Evolutionary conservation across 2,113 vertebrate species (phyloP).

Genomic region (Emberiza fucata): DNA sequence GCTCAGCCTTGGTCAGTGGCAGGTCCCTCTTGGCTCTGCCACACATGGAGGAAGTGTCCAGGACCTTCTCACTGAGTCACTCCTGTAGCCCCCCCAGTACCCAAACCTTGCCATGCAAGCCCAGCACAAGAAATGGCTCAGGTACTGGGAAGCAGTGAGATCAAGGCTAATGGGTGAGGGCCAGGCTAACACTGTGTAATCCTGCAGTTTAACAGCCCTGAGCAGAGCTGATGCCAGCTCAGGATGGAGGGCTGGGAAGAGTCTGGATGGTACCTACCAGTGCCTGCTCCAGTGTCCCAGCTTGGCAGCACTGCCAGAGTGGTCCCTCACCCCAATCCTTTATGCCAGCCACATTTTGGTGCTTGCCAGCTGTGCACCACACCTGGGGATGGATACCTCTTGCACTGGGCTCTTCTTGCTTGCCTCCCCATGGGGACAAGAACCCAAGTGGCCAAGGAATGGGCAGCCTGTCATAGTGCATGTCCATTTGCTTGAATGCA

Average conservation of each 20-base stretch:
- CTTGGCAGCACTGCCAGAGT: neutral
- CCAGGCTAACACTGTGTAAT: neutral
- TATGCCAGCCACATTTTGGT: neutral
- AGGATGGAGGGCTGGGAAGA: neutral
- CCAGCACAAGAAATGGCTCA: neutral
- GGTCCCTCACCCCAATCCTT: neutral
- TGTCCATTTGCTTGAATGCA: neutral
- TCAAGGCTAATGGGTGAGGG: neutral
- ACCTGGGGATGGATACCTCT: rapidly evolving
- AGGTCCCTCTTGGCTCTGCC: neutral
- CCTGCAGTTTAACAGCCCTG: neutral
- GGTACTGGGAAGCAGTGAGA: neutral
- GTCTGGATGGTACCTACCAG: neutral
- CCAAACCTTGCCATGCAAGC: neutral
- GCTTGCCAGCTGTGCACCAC: neutral
- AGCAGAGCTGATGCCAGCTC: neutral
- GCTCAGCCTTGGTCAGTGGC: neutral
- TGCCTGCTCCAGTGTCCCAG: neutral
- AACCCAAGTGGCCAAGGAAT: rapidly evolving
- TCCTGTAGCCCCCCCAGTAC: too few species aligned
- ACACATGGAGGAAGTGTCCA: neutral
- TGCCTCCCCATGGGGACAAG: neutral
- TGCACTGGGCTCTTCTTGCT: neutral
- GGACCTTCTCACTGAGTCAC: neutral
- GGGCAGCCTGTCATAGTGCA: rapidly evolving